A percentile compares a stretch with the other conserved stretches of the same genome.
Evolutionary conservation across 2,888 invertebrate genomes (phyloP).

Genomic region (Cotesia congregata): DNA sequence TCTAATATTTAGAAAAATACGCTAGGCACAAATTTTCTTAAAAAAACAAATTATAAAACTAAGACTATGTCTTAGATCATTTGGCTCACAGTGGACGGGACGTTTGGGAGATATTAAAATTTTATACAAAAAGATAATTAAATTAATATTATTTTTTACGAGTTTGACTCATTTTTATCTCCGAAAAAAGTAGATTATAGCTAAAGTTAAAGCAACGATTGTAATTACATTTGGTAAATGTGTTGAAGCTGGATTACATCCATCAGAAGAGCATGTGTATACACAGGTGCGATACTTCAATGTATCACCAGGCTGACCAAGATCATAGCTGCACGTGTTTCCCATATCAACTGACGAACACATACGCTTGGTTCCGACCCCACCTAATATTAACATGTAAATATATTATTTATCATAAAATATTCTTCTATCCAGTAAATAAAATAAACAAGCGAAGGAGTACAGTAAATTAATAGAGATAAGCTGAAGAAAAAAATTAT

Average conservation of each 20-base stretch:
- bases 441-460: not conserved
- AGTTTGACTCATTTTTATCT: slow-evolving; percentile 32
- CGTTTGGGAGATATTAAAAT: not conserved
- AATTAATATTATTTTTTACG: slow-evolving; percentile 14
- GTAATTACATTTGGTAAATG: slow-evolving; percentile 41
- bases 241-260: slow-evolving; percentile 80
- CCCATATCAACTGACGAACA: slow-evolving; percentile 90
- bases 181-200: slow-evolving; percentile 22
- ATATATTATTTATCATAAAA: not conserved
- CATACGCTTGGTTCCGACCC: slow-evolving; percentile 88
- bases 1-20: not conserved
- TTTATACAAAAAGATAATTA: slow-evolving; percentile 3
- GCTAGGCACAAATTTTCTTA: not conserved
- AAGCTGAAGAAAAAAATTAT: slow-evolving; percentile 3
- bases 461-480: not conserved
- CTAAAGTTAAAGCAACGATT: slow-evolving; percentile 6
- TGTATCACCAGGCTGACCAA: slow-evolving; percentile 86
- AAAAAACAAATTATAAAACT: slow-evolving; percentile 19
- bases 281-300: slow-evolving; percentile 89
- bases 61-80: slow-evolving; percentile 32
- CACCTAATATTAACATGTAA: slow-evolving; percentile 74
- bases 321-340: slow-evolving; percentile 87
- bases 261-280: slow-evolving; percentile 86
- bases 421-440: slow-evolving; percentile 19
- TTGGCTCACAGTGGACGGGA: slow-evolving; percentile 28